Conservation (phyloP, 2,113 vertebrate genomes). For the Tamias sibiricus region DNA sequence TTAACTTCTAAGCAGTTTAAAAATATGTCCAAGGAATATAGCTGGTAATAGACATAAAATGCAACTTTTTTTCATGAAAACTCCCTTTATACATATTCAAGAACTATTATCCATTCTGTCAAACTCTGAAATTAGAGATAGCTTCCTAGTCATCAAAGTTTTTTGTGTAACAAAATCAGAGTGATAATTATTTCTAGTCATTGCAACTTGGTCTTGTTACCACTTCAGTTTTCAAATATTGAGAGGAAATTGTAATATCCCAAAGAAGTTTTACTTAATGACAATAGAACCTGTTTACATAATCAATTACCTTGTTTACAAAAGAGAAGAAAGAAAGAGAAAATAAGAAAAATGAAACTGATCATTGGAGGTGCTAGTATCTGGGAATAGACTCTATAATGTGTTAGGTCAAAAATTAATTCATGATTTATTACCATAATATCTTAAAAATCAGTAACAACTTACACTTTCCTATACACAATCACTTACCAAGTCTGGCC, state of each 20-base stretch:
- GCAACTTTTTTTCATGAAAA: not conserved
- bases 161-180: not conserved
- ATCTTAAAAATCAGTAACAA: not conserved
- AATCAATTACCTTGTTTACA: not conserved
- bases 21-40: not conserved
- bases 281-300: not conserved
- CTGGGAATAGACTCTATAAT: not conserved
- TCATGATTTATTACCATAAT: not conserved
- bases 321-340: not conserved
- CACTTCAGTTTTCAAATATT: not conserved
- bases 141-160: not conserved
- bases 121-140: not conserved
- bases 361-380: not conserved
- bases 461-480: not conserved
- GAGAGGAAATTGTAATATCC: not conserved
- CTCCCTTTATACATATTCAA: not conserved
- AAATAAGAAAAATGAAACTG: not conserved
- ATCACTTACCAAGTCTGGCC: not conserved
- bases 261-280: not conserved
- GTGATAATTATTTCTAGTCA: not conserved
- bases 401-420: not conserved
- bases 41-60: conserved; percentile 12
- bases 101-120: not conserved
- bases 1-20: not conserved
- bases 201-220: not conserved